phyloP scores from a whole-genome alignment of 2,113 vertebrate species.

The Hippolais icterina region DNA sequence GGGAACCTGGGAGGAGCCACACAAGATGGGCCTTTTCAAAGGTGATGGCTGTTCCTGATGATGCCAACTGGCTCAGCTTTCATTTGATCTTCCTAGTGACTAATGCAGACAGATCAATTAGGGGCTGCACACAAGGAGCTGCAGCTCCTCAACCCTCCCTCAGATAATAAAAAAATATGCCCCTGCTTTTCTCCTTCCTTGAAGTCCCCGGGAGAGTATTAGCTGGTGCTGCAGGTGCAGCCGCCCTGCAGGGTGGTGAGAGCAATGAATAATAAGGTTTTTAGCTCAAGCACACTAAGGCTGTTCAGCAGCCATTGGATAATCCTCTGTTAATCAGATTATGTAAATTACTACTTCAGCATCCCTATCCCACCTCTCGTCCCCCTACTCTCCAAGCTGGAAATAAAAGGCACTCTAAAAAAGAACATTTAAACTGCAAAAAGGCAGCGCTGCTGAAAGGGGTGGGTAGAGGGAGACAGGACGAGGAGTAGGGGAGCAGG shows the following conservation, averaged over 20 bases:
- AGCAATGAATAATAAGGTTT: conserved; percentile 91
- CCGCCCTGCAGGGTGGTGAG: conserved; percentile 79
- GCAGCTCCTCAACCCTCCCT: neutral
- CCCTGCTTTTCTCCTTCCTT: neutral
- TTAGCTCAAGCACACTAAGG: conserved; percentile 88
- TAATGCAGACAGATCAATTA: conserved; percentile 79
- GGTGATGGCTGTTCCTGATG: conserved; percentile 36
- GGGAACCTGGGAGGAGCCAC: neutral
- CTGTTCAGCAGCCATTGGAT: conserved; percentile 84
- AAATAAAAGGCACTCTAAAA: conserved; percentile 62
- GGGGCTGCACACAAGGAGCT: conserved; percentile 11
- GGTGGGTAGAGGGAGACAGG: neutral
- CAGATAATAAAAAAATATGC: conserved; percentile 16
- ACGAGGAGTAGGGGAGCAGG: neutral
- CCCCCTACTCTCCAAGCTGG: conserved; percentile 43
- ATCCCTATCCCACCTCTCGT: conserved; percentile 38
- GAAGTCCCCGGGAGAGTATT: conserved; percentile 65
- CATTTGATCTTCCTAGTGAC: conserved; percentile 49
- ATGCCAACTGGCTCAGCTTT: conserved; percentile 55
- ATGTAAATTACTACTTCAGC: conserved; percentile 97
- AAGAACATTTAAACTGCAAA: conserved; percentile 28
- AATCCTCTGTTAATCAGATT: conserved; percentile 97
- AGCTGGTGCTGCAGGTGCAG: conserved; percentile 87
- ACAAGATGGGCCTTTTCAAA: conserved; percentile 55
- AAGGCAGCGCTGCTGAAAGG: neutral